Conservation (phyloP, 2,113 vertebrate genomes). For the Ivindomyrus marchei region DNA sequence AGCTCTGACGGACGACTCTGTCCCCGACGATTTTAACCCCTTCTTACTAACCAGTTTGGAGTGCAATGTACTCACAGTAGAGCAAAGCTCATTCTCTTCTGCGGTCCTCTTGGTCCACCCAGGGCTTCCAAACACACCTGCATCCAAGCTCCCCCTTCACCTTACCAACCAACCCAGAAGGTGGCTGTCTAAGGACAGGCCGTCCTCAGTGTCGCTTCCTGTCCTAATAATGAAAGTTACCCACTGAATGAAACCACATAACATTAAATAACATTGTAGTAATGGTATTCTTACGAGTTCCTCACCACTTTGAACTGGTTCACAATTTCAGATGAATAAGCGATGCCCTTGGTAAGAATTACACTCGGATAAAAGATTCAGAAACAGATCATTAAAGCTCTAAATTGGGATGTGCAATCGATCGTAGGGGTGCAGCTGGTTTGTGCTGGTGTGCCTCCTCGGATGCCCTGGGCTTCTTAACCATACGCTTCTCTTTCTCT, state of each 20-base stretch:
- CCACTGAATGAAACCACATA: neutral
- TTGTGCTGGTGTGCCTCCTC: slow-evolving; percentile 33
- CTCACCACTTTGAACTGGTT: neutral
- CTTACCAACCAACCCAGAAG: neutral
- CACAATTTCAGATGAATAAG: neutral
- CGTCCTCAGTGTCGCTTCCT: neutral
- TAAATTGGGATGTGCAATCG: neutral
- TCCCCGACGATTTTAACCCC: slow-evolving; percentile 87
- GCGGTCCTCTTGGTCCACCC: slow-evolving; percentile 39
- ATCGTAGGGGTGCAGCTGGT: neutral
- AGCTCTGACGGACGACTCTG: slow-evolving; percentile 94
- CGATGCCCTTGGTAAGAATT: neutral
- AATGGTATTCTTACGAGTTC: neutral
- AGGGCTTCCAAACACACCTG: slow-evolving; percentile 65
- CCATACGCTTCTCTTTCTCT: slow-evolving; percentile 50
- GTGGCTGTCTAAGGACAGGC: neutral
- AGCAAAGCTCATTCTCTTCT: slow-evolving; percentile 58
- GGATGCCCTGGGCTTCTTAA: slow-evolving; percentile 54
- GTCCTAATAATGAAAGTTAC: neutral
- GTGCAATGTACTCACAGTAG: slow-evolving; percentile 87
- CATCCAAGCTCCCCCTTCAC: slow-evolving; percentile 9
- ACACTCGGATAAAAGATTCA: neutral
- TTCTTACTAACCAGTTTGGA: slow-evolving; percentile 91
- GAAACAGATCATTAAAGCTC: neutral
- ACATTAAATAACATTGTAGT: neutral